Base-by-base conservation (phyloP, 2,113 vertebrate genomes). In the Urocolius indicus region DNA sequence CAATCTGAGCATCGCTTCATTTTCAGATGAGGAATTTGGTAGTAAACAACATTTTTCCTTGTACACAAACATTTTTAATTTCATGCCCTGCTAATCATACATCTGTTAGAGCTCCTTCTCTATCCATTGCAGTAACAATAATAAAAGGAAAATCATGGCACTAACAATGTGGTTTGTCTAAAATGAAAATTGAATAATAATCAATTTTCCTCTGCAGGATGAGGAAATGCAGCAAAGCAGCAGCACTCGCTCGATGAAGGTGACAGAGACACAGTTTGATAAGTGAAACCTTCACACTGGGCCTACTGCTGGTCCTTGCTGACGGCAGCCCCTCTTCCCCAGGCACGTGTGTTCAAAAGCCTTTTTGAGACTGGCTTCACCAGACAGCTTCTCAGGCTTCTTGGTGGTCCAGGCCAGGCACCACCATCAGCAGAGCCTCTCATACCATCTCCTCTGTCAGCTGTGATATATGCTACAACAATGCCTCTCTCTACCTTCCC, bases 81-180 rank as follows among this genome's bases (percentile, higher is more conserved):
- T 98, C 98, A 98, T 95, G 96, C 96, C 97, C 87, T 97, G 97
- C 97, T 98, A 97, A 98, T 97, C 98, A 97, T 97, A 98, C 97
- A 98, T 98, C 97, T 98, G 98, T 97, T 96, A 95, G 91, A 96
- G 92, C 94, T 96, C 84, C 88, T 95, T 96, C 94, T 95, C 94
- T 79, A 95, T 94, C 95, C 90, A 49, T 9, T 68, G 49, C 62
- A 73, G 63, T 76, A 93, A 84, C 1, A 41, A 95, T 91, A 97
- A 93, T 94, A 94, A 94, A 97, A 96, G 94, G 94, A 97, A 97
- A 97, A 97, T 96, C 92, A 87, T 86, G 26, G 0, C 81, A 82
- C 93, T 96, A 97, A 96, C 95, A 97, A 97, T 41, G 91, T 69
- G 90, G 88, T 97, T 97, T 96, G 74, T 92, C 85, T 97, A 84